These are phyloP conservation scores for Notospermus geniculatus DNA, from an alignment of 1,140 invertebrate species.

Conservation along the genomic window DNA sequence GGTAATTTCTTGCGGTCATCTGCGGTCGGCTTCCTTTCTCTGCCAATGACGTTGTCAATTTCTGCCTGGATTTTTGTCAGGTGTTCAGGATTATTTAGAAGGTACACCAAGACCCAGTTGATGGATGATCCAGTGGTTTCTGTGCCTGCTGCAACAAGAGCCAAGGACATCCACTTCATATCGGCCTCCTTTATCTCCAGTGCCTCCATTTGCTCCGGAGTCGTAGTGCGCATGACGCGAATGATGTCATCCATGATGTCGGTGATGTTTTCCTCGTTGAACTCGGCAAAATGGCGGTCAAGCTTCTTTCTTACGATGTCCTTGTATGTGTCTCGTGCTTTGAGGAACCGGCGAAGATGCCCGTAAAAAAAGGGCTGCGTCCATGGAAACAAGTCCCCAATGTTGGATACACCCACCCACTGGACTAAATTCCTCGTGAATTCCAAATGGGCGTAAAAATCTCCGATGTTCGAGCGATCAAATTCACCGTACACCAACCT, in stretches of 20 bases:
- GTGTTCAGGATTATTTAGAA: constrained; percentile 47
- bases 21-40: constrained; percentile 28
- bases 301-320: no score
- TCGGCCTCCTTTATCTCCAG: constrained; percentile 13
- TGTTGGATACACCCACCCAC: no score
- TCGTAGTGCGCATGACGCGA: background rate
- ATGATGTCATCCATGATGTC: constrained; percentile 16
- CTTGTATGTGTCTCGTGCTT: no score
- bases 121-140: constrained; percentile 50
- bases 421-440: no score
- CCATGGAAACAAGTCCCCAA: no score
- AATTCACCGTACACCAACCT: no score
- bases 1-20: constrained; percentile 26
- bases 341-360: no score
- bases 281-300: no score
- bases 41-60: constrained; percentile 42
- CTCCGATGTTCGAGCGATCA: no score
- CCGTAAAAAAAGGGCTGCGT: no score
- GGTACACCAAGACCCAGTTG: constrained; percentile 45
- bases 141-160: constrained; percentile 44
- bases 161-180: constrained; percentile 26
- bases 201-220: background rate
- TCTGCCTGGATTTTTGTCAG: constrained; percentile 44
- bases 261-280: no score
- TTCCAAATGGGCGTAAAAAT: no score